phyloP scores from a whole-genome alignment of 2,113 vertebrate species.

The Macrotis lagotis region DNA sequence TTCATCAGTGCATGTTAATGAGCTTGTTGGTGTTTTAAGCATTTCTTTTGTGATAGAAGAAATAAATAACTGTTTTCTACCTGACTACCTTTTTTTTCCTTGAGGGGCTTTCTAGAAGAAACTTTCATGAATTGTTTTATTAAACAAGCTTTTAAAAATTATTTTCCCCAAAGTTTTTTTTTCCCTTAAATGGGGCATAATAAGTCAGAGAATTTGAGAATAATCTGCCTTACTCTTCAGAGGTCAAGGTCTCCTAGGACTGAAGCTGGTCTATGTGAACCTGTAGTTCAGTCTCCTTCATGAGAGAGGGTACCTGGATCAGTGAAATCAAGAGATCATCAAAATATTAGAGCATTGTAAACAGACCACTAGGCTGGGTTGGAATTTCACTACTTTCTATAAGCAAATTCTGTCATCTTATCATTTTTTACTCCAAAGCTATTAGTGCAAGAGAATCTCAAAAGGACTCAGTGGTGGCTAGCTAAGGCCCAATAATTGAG shows the following conservation, averaged over 20 bases:
- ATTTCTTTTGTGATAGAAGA: neutral
- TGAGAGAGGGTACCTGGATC: neutral
- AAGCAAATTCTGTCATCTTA: neutral
- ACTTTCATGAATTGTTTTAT: too few relatives aligned
- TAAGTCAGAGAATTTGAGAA: neutral
- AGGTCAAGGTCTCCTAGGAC: neutral
- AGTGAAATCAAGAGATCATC: neutral
- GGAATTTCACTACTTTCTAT: neutral
- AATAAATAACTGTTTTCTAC: neutral
- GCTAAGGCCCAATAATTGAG: neutral
- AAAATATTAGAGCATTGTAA: neutral
- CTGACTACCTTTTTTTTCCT: neutral
- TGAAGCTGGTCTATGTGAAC: neutral
- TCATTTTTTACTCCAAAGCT: neutral
- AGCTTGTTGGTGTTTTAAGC: neutral
- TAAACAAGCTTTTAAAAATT: neutral
- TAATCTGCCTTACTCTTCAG: neutral
- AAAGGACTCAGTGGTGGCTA: neutral
- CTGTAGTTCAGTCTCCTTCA: neutral
- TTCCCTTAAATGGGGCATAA: neutral
- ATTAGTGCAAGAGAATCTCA: accelerated
- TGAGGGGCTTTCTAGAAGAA: neutral
- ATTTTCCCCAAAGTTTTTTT: neutral
- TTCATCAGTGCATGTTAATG: neutral
- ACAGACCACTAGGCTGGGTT: neutral